Conservation (phyloP, 2,888 invertebrate genomes). For the Cepaea hortensis region DNA sequence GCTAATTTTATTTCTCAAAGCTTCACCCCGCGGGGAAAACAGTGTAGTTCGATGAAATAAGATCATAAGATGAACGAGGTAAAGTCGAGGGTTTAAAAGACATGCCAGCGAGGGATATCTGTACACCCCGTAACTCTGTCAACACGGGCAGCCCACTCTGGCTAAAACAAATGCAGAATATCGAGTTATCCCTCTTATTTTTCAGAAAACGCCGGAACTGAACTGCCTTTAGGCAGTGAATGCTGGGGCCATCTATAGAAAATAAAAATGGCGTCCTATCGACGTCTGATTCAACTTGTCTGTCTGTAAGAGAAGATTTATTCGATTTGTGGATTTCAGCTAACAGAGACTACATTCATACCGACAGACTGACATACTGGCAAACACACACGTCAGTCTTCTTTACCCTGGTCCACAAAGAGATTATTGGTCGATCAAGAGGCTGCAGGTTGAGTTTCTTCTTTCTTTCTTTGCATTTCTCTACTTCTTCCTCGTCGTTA, state of each 20-base stretch:
- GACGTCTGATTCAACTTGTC: slow-evolving; percentile 27
- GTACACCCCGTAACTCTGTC: slow-evolving; percentile 19
- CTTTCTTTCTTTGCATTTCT: neutral
- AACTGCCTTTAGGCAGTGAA: slow-evolving; percentile 29
- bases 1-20: too few species aligned
- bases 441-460: neutral
- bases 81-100: too few species aligned
- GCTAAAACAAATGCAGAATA: slow-evolving; percentile 38
- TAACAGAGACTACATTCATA: slow-evolving; percentile 17
- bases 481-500: neutral
- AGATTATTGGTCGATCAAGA: slow-evolving; percentile 1
- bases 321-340: slow-evolving; percentile 31
- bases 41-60: too few species aligned
- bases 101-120: neutral
- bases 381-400: neutral
- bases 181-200: slow-evolving; percentile 37
- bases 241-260: slow-evolving; percentile 38
- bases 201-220: slow-evolving; percentile 31
- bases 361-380: slow-evolving; percentile 1
- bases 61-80: too few species aligned
- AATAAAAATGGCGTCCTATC: slow-evolving; percentile 37
- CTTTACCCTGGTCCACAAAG: neutral
- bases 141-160: slow-evolving; percentile 34
- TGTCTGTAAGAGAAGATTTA: slow-evolving; percentile 18
- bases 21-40: too few species aligned